Conservation (phyloP, 1,140 invertebrate species). For the Condylostylus longicornis region DNA sequence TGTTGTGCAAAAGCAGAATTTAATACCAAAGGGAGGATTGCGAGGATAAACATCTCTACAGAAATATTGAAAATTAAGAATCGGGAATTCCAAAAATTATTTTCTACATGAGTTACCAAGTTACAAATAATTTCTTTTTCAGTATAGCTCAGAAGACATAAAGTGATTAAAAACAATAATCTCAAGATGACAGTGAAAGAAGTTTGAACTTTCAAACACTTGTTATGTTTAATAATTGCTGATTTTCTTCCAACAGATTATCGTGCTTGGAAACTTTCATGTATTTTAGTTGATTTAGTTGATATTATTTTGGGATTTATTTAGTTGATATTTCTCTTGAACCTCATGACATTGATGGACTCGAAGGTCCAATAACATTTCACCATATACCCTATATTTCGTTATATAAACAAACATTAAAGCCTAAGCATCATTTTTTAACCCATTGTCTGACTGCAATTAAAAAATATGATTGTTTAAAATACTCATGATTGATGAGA, state of each 20-base stretch:
- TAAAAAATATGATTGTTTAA: conserved; percentile 12
- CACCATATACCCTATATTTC: too few relatives aligned
- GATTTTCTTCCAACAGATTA: conserved; percentile 17
- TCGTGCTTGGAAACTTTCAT: conserved; percentile 10
- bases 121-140: conserved; percentile 21
- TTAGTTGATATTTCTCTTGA: too few relatives aligned
- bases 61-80: conserved; percentile 4
- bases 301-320: too few relatives aligned
- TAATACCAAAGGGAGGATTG: conserved; percentile 2
- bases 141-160: conserved; percentile 24
- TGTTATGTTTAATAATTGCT: conserved; percentile 19
- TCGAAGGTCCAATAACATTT: too few relatives aligned
- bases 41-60: conserved; percentile 9
- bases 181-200: conserved; percentile 18
- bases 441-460: conserved; percentile 15
- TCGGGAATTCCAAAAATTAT: conserved; percentile 21
- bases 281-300: too few relatives aligned
- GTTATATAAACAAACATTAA: too few relatives aligned
- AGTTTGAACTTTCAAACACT: conserved; percentile 17
- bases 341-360: too few relatives aligned
- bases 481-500: conserved; percentile 10
- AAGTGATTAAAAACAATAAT: conserved; percentile 13
- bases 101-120: conserved; percentile 16
- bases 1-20: conserved; percentile 13
- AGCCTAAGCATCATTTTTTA: conserved; percentile 16